Evolutionary conservation across 2,888 invertebrate genomes (phyloP).

Genomic region (Archips crataeganus): DNA sequence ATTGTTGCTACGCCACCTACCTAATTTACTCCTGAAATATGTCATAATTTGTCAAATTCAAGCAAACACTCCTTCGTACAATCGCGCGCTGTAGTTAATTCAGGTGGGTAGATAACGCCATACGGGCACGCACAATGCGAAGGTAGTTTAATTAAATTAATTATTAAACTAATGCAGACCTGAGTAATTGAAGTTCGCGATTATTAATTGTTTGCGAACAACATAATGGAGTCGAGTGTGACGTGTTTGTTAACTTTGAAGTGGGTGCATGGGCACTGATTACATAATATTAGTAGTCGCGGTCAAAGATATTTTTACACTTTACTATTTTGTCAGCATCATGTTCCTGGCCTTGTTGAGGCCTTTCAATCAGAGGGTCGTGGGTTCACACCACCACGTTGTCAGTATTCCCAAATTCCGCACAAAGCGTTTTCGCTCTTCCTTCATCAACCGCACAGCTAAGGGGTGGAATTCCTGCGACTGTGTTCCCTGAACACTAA

Average conservation of each 20-base stretch:
- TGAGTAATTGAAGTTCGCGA: constrained; percentile 5
- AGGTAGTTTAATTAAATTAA: neutral
- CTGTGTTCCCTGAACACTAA: too few relatives aligned
- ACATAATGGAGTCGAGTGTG: neutral
- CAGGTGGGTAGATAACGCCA: constrained; percentile 3
- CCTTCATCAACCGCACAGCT: too few relatives aligned
- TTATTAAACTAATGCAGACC: constrained; percentile 1
- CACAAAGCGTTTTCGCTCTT: too few relatives aligned
- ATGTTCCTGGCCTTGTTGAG: too few relatives aligned
- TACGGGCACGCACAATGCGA: constrained; percentile 5
- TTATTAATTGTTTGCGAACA: constrained; percentile 6
- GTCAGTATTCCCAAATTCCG: too few relatives aligned
- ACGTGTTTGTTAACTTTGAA: neutral
- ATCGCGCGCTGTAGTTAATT: neutral
- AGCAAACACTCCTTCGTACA: neutral
- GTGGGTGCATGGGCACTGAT: neutral
- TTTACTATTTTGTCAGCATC: too few relatives aligned
- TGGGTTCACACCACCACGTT: too few relatives aligned
- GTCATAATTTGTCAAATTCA: neutral
- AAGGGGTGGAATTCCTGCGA: too few relatives aligned
- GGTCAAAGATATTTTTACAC: too few relatives aligned
- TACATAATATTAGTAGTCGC: too few relatives aligned
- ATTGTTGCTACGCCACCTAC: too few relatives aligned
- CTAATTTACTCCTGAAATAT: neutral
- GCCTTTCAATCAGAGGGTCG: too few relatives aligned